Base-by-base conservation (phyloP, 2,888 invertebrate genomes). In the Caprella mutica region DNA sequence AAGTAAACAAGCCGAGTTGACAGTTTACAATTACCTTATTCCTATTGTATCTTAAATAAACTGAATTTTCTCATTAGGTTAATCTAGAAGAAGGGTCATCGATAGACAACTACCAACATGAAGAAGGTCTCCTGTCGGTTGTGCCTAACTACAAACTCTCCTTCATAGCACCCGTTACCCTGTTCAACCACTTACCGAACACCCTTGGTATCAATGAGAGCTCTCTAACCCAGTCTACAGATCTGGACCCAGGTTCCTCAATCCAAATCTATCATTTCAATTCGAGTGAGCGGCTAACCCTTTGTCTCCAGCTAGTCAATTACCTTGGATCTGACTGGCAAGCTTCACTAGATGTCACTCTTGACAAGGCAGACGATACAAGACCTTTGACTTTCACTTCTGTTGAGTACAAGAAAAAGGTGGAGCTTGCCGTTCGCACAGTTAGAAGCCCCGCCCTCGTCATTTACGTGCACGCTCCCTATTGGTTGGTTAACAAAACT, bases 401-500 rank as follows among this genome's bases (percentile, higher is more conserved):
- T 65, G 82, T 82, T 59, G 77, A 80, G 2, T 17, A n/a, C 48
- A 83, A 82, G 55, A 78, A 78, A 24, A 80, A 83, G 67, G 75
- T 86, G 66, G 77, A 80, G 23, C 30, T 48, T 2, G 29, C 30
- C 6, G 48, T 23, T 1, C n/a, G 48, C 4, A 19, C 29, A 14
- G 75, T 87, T 48, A 81, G 81, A 69, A 79, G 85, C 27, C 65
- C 67, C 12, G 78, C 79, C 52, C 80, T 82, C 72, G 79, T 81
- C 64, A 72, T 87, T 54, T 78, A 78, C 68, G 76, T 87, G 68
- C 84, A 85, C 71, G 82, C 86, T 1, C 86, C 86, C 17, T 89
- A 85, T 72, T 92, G 91, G 90, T 78, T 92, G 69, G 82, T 91
- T 65, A 92, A 92, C 74, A 87, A 87, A 73, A 85, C 88, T 3